These are phyloP conservation scores for Channa striata DNA, from an alignment of 2,797 vertebrate genomes.

Conservation along the genomic window DNA sequence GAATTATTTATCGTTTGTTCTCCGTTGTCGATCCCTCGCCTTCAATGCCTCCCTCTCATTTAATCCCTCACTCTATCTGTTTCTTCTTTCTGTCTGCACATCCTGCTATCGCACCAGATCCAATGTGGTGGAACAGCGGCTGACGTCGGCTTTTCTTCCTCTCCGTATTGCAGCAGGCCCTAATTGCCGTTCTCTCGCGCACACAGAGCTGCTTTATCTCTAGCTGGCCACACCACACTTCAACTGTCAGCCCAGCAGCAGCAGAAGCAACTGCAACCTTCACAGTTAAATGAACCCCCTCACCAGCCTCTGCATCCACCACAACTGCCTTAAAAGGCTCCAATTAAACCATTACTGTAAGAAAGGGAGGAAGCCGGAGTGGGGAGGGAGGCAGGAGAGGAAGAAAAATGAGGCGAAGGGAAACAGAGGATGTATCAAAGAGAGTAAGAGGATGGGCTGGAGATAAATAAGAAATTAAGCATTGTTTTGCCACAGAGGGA, in stretches of 20 bases:
- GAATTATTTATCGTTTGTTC: constrained; percentile 41
- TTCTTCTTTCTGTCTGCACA: constrained; percentile 24
- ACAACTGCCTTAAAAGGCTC: constrained; percentile 70
- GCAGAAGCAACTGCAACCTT: constrained; percentile 54
- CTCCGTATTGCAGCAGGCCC: constrained; percentile 57
- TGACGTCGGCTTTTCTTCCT: constrained; percentile 60
- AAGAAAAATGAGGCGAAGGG: constrained; percentile 46
- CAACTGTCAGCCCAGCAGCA: constrained; percentile 58
- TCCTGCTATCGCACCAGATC: constrained; percentile 47
- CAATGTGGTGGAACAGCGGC: constrained; percentile 61
- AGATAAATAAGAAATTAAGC: constrained; percentile 69
- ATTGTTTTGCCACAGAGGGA: constrained; percentile 60
- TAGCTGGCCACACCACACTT: constrained; percentile 63
- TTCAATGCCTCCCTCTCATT: constrained; percentile 29
- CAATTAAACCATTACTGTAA: constrained; percentile 78
- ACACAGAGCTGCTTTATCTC: constrained; percentile 72
- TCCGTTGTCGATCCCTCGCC: constrained; percentile 33
- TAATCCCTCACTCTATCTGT: constrained; percentile 45
- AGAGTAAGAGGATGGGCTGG: constrained; percentile 45
- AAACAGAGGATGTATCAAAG: constrained; percentile 56
- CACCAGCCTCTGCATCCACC: constrained; percentile 56
- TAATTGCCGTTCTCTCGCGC: constrained; percentile 78
- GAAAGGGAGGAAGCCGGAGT: constrained; percentile 37
- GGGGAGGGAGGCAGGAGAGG: constrained; percentile 12
- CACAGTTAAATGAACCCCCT: constrained; percentile 39